Conservation (phyloP, 2,797 vertebrate genomes). For the Gallinago solitaria region DNA sequence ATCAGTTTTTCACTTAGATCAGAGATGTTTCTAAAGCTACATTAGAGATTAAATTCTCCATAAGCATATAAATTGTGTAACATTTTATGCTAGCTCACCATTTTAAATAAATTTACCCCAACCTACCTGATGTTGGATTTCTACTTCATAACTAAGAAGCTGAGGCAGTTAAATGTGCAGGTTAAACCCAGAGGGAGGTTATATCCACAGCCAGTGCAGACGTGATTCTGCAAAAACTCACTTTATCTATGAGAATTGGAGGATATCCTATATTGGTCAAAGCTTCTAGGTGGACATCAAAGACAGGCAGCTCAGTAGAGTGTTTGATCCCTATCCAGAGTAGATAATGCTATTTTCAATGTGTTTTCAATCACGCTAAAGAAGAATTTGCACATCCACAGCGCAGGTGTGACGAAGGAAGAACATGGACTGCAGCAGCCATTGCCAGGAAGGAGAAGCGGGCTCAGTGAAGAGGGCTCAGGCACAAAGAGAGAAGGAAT, state of each 20-base stretch:
- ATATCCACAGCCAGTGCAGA: not conserved
- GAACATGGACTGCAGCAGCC: accelerated
- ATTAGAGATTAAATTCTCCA: not conserved
- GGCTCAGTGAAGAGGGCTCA: not conserved
- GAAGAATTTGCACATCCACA: not conserved
- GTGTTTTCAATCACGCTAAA: accelerated
- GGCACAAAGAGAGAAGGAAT: not conserved
- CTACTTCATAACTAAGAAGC: not conserved
- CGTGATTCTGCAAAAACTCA: not conserved
- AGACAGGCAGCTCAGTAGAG: not conserved
- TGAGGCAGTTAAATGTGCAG: not conserved
- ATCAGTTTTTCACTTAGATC: not conserved
- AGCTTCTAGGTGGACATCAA: not conserved
- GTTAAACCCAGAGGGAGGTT: not conserved
- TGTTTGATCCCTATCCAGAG: not conserved
- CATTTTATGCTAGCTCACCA: not conserved
- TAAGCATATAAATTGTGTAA: not conserved
- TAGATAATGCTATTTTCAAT: not conserved
- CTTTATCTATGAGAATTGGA: not conserved
- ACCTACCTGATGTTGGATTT: not conserved
- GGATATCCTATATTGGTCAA: not conserved
- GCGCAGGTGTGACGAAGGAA: not conserved
- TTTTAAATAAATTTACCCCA: not conserved
- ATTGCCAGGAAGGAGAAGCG: not conserved
- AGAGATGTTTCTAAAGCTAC: not conserved